A percentile compares a stretch with the other conserved stretches of the same genome.
phyloP scores from a whole-genome alignment of 1,140 invertebrate genomes.

The Campodea augens region DNA sequence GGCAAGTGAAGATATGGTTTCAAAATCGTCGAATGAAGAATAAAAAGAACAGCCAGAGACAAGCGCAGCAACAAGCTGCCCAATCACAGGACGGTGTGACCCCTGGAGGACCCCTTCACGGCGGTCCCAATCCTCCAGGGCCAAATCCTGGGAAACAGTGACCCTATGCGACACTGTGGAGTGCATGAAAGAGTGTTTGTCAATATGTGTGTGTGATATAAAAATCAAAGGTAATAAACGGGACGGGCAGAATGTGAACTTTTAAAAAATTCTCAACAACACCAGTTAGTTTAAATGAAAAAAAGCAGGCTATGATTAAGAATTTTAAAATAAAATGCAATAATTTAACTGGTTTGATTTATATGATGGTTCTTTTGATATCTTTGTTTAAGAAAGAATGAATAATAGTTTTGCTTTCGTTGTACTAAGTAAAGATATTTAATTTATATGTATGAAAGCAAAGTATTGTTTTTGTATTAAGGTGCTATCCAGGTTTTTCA shows the following conservation, averaged over 20 bases:
- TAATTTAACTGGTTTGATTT: no score
- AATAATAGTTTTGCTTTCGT: no score
- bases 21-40: slow-evolving; percentile 99
- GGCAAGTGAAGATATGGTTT: slow-evolving; percentile 87
- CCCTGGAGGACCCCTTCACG: no score
- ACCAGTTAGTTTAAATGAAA: not conserved
- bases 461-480: no score
- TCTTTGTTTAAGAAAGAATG: no score
- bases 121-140: not conserved
- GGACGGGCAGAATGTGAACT: no score
- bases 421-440: no score
- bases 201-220: not conserved
- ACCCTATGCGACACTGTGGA: no score
- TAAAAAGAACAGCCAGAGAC: slow-evolving; percentile 88
- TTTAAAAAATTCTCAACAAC: not conserved
- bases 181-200: not conserved
- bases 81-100: not conserved
- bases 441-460: no score
- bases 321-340: not conserved
- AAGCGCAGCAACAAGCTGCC: slow-evolving; percentile 44
- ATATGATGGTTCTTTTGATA: no score
- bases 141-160: not conserved
- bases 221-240: no score
- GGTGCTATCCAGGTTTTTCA: no score
- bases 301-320: not conserved